Evolutionary conservation across 2,113 vertebrate species (phyloP).

Genomic region (Lasiurus borealis): DNA sequence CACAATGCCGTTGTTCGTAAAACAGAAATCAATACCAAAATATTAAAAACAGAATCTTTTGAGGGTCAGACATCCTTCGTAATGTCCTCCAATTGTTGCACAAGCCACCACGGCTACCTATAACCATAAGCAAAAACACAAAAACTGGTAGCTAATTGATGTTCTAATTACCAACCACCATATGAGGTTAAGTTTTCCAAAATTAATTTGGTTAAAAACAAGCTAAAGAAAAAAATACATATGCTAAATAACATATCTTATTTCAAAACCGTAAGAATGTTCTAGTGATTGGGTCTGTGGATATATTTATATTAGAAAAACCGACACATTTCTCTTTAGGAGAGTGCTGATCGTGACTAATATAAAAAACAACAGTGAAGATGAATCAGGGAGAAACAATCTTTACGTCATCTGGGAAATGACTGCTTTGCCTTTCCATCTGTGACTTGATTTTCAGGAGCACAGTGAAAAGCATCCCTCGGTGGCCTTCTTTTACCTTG

Average conservation of each 20-base stretch:
- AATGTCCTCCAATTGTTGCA: background rate
- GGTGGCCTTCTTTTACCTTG: constrained; percentile 88
- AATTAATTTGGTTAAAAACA: constrained; percentile 36
- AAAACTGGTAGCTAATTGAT: background rate
- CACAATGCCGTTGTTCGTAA: background rate
- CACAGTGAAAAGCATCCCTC: background rate
- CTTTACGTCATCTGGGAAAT: background rate
- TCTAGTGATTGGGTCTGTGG: background rate
- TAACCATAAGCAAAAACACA: background rate
- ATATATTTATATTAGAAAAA: background rate
- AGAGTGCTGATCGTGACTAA: background rate
- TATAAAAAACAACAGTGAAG: background rate
- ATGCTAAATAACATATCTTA: constrained; percentile 13
- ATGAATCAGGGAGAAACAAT: background rate
- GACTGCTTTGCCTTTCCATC: background rate
- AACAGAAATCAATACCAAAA: background rate
- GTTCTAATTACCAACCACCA: background rate
- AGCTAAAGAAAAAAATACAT: constrained; percentile 9
- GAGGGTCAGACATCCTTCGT: background rate
- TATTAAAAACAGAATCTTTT: background rate
- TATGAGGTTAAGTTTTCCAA: background rate
- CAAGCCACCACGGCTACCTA: background rate
- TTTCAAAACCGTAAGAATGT: constrained; percentile 45
- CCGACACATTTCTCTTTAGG: background rate
- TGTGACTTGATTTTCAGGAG: background rate